phyloP scores from a whole-genome alignment of 2,888 invertebrate species.

The Heliconius cydno region DNA sequence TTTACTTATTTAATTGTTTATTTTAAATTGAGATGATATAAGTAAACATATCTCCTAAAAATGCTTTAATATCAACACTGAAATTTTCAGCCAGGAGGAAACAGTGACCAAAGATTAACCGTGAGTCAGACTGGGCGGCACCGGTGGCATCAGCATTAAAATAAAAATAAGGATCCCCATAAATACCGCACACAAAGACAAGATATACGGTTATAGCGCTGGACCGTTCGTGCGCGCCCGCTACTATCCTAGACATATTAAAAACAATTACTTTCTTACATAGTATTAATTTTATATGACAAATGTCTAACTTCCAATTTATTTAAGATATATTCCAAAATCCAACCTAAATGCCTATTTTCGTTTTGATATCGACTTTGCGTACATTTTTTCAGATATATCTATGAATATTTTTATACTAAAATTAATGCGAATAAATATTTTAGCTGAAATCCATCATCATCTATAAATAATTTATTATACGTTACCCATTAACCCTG shows the following conservation, averaged over 20 bases:
- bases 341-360: not conserved
- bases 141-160: constrained; percentile 82
- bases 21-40: not conserved
- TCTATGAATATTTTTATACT: not conserved
- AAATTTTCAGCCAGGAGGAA: constrained; percentile 26
- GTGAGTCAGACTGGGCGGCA: constrained; percentile 75
- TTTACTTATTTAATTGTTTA: not conserved
- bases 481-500: constrained; percentile 18
- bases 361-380: not conserved
- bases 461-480: constrained; percentile 30
- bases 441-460: constrained; percentile 23
- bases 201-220: constrained; percentile 82
- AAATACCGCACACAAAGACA: constrained; percentile 79
- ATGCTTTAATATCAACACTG: constrained; percentile 1
- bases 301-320: not conserved
- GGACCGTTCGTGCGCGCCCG: constrained; percentile 59
- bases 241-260: constrained; percentile 48
- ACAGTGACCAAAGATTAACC: constrained; percentile 68
- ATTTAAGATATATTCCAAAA: not conserved
- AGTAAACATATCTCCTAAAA: not conserved
- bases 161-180: constrained; percentile 81
- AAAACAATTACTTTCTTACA: constrained; percentile 52
- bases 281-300: constrained; percentile 34
- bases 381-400: not conserved
- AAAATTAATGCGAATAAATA: constrained; percentile 6